A percentile compares a stretch with the other conserved stretches of the same genome.
Evolutionary conservation across 1,140 invertebrate genomes (phyloP).

Genomic region (Asbolus verrucosus): DNA sequence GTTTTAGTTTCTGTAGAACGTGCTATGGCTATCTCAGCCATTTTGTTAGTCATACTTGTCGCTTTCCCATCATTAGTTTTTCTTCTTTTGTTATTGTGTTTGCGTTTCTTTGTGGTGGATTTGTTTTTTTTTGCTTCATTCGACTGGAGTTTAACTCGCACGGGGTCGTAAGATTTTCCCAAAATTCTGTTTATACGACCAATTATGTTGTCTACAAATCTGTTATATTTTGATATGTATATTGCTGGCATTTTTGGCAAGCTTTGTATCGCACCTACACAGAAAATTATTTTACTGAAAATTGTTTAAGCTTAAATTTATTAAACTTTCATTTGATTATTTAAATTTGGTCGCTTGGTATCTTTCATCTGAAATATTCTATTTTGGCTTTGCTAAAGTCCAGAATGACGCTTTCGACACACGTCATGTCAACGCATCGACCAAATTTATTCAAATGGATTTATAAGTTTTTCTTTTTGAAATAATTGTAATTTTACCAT

Average conservation of each 20-base stretch:
- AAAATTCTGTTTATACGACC: conserved; percentile 83
- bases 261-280: conserved; percentile 53
- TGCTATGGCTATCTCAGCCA: conserved; percentile 50
- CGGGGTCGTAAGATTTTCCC: conserved; percentile 82
- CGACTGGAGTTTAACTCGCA: conserved; percentile 80
- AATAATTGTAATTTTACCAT: no score
- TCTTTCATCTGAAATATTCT: no score
- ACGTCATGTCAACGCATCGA: no score
- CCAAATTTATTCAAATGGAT: no score
- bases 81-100: conserved; percentile 52
- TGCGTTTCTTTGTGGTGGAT: conserved; percentile 60
- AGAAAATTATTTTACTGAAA: conserved; percentile 1
- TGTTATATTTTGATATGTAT: conserved; percentile 83
- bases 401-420: no score
- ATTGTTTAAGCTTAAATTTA: no score
- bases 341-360: no score
- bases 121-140: conserved; percentile 67
- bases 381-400: no score
- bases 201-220: conserved; percentile 84
- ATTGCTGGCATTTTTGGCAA: conserved; percentile 72
- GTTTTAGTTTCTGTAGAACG: conserved; percentile 54
- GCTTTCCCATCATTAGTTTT: conserved; percentile 53
- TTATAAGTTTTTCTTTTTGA: no score
- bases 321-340: no score
- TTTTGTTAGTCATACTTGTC: conserved; percentile 59